Conservation (phyloP, 2,888 invertebrate genomes). For the Eulithis prunata region DNA sequence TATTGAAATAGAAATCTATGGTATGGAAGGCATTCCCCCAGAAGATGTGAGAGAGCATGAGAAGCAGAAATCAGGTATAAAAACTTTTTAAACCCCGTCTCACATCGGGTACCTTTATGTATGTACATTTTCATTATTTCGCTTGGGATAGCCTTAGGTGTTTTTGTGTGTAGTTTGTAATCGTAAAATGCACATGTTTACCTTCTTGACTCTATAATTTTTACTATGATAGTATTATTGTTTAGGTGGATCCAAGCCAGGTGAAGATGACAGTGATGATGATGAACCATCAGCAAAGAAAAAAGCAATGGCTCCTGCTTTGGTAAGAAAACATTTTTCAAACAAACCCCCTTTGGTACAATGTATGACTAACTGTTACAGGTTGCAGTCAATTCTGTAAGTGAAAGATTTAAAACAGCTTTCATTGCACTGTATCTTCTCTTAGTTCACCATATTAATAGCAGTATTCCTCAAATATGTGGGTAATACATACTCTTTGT, state of each 20-base stretch:
- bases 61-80: constrained; percentile 89
- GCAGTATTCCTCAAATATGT: background rate
- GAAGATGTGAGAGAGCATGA: constrained; percentile 98
- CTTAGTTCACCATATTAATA: background rate
- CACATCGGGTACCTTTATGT: constrained; percentile 69
- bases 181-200: constrained; percentile 18
- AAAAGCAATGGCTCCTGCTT: constrained; percentile 83
- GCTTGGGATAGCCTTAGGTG: constrained; percentile 66
- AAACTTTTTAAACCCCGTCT: constrained; percentile 53
- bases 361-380: background rate
- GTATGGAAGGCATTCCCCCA: constrained; percentile 99
- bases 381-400: background rate
- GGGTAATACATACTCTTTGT: constrained; percentile 3
- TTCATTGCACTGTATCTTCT: constrained; percentile 5
- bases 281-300: constrained; percentile 93
- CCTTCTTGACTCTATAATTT: constrained; percentile 17
- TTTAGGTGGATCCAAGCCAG: constrained; percentile 85
- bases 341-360: background rate
- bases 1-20: constrained; percentile 99
- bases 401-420: constrained; percentile 1
- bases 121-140: constrained; percentile 70
- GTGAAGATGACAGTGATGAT: constrained; percentile 92
- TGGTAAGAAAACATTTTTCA: constrained; percentile 61
- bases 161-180: constrained; percentile 70
- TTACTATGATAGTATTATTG: constrained; percentile 40